Conservation (phyloP, 2,113 vertebrate genomes). For the Lichenostomus cassidix region DNA sequence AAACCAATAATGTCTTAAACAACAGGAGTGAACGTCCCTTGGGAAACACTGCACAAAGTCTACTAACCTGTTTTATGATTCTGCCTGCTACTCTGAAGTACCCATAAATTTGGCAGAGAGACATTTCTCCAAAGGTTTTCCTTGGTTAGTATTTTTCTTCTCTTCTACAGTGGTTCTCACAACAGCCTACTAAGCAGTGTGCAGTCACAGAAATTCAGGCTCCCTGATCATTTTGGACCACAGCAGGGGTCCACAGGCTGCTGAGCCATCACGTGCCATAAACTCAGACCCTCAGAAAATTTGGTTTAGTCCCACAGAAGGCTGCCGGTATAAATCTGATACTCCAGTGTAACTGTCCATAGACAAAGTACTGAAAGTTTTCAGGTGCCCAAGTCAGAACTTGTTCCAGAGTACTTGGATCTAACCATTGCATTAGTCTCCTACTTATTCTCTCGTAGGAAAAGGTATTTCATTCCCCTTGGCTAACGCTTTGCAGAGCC, state of each 20-base stretch:
- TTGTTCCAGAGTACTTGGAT: neutral
- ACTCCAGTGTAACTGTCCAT: neutral
- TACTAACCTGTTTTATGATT: conserved; percentile 14
- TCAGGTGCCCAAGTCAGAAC: neutral
- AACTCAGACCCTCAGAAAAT: neutral
- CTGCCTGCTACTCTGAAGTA: neutral
- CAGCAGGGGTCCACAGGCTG: neutral
- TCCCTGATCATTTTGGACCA: neutral
- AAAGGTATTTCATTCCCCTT: neutral
- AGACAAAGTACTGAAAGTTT: neutral
- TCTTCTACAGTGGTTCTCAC: neutral
- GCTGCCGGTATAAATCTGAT: neutral
- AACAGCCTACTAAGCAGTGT: neutral
- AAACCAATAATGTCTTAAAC: conserved; percentile 27
- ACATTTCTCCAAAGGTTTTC: neutral
- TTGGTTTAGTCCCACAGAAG: neutral
- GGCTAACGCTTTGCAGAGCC: neutral
- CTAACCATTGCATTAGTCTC: neutral
- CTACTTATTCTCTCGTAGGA: neutral
- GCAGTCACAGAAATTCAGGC: neutral
- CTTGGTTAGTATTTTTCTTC: neutral
- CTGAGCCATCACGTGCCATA: neutral
- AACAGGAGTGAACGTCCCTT: neutral
- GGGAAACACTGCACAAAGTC: conserved; percentile 4
- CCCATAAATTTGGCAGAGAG: neutral